phyloP scores from a whole-genome alignment of 2,797 vertebrate species.

The Crenuchus spilurus region DNA sequence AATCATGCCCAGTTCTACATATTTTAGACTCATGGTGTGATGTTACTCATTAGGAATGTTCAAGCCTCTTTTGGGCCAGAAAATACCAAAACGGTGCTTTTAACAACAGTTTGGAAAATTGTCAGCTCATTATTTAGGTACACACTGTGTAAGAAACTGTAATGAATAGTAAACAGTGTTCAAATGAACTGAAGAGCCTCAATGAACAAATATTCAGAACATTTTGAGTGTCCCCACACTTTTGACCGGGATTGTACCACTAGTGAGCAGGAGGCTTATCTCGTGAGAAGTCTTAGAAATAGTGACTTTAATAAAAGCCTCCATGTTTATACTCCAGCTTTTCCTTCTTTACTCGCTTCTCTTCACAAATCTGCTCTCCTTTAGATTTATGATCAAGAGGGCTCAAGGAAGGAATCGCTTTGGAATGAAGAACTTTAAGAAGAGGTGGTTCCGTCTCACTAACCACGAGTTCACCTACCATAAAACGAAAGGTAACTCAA shows the following conservation, averaged over 20 bases:
- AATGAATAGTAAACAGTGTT: too few relatives aligned
- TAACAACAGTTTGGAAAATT: too few relatives aligned
- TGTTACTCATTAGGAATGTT: too few relatives aligned
- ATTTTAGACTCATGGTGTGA: too few relatives aligned
- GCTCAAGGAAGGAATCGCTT: slow-evolving; percentile 97
- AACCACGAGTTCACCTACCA: slow-evolving; percentile 99
- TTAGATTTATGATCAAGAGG: slow-evolving; percentile 97
- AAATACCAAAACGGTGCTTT: too few relatives aligned
- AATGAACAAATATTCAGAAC: not conserved
- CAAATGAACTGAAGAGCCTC: too few relatives aligned
- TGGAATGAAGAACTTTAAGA: slow-evolving; percentile 99
- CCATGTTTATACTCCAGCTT: slow-evolving; percentile 22
- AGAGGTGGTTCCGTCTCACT: slow-evolving; percentile 96
- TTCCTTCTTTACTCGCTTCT: not conserved
- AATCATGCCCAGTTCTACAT: too few relatives aligned
- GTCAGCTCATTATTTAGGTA: too few relatives aligned
- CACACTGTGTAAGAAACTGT: too few relatives aligned
- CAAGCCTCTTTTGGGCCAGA: too few relatives aligned
- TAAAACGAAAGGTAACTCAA: slow-evolving; percentile 90
- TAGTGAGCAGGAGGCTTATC: not conserved
- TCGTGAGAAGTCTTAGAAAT: not conserved
- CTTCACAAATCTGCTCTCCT: slow-evolving; percentile 1
- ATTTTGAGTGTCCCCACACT: not conserved
- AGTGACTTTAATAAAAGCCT: too few relatives aligned
- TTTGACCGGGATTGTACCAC: not conserved